Evolutionary conservation across 2,113 vertebrate species (phyloP).

Genomic region (Pelvicachromis taeniatus): DNA sequence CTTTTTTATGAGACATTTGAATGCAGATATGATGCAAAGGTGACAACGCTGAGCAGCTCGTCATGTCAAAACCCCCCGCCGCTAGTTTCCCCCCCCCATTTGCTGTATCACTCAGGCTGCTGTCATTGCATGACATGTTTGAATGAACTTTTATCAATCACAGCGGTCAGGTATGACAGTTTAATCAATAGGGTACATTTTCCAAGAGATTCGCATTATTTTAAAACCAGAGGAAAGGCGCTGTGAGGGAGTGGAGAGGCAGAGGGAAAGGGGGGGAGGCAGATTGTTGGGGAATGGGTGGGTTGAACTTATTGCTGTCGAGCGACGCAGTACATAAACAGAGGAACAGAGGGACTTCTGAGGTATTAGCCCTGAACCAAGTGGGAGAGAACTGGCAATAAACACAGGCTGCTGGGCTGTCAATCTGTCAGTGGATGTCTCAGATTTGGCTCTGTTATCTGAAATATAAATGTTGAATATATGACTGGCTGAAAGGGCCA

Average conservation of each 20-base stretch:
- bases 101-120: constrained; percentile 42
- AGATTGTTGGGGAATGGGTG: neutral
- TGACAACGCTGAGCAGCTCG: constrained; percentile 29
- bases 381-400: constrained; percentile 35
- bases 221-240: constrained; percentile 1
- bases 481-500: constrained; percentile 17
- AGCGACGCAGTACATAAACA: constrained; percentile 2
- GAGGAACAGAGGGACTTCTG: constrained; percentile 6
- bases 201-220: constrained; percentile 41
- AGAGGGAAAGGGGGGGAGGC: neutral
- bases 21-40: constrained; percentile 43
- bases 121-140: constrained; percentile 52
- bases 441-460: constrained; percentile 8
- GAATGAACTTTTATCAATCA: constrained; percentile 71
- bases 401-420: constrained; percentile 29
- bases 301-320: neutral
- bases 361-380: constrained; percentile 49
- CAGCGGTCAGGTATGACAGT: constrained; percentile 53
- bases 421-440: constrained; percentile 36
- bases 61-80: neutral
- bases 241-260: neutral
- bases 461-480: constrained; percentile 48
- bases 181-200: constrained; percentile 62
- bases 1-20: constrained; percentile 5
- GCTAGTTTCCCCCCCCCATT: neutral